Percentiles rank a stretch among this genome's conserved stretches.
Conservation (phyloP, 2,113 vertebrate genomes). For the Chaetodon auriga region DNA sequence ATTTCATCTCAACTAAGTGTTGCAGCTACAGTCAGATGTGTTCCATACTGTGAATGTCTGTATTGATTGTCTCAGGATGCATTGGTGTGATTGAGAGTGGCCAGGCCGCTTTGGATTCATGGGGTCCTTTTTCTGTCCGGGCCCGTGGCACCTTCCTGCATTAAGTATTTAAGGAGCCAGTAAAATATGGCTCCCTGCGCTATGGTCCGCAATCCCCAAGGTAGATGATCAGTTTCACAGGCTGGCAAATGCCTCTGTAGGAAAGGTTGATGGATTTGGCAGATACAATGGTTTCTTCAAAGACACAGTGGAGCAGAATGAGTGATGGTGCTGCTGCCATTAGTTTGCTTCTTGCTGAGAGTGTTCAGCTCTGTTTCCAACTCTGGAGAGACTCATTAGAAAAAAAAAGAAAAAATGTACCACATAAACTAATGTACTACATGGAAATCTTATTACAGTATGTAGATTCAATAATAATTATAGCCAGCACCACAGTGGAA, state of each 20-base stretch:
- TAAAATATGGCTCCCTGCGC: slow-evolving; percentile 74
- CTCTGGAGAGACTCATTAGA: slow-evolving; percentile 21
- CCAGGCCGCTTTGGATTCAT: slow-evolving; percentile 59
- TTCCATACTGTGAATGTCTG: slow-evolving; percentile 47
- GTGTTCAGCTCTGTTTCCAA: slow-evolving; percentile 57
- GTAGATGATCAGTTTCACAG: slow-evolving; percentile 83
- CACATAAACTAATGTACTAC: slow-evolving; percentile 1
- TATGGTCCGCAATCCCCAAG: slow-evolving; percentile 68
- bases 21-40: slow-evolving; percentile 57
- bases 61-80: slow-evolving; percentile 68
- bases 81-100: slow-evolving; percentile 65
- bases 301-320: slow-evolving; percentile 69
- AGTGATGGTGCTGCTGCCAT: slow-evolving; percentile 70
- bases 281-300: slow-evolving; percentile 79
- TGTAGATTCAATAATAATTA: neutral
- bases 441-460: neutral
- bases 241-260: slow-evolving; percentile 75
- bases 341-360: slow-evolving; percentile 57
- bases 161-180: slow-evolving; percentile 81
- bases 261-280: slow-evolving; percentile 80
- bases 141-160: slow-evolving; percentile 74
- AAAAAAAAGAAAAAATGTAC: neutral
- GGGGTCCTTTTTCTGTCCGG: slow-evolving; percentile 64
- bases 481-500: neutral
- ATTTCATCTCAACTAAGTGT: slow-evolving; percentile 64